Evolutionary conservation across 2,113 vertebrate species (phyloP).

Genomic region (Gymnobelideus leadbeateri): DNA sequence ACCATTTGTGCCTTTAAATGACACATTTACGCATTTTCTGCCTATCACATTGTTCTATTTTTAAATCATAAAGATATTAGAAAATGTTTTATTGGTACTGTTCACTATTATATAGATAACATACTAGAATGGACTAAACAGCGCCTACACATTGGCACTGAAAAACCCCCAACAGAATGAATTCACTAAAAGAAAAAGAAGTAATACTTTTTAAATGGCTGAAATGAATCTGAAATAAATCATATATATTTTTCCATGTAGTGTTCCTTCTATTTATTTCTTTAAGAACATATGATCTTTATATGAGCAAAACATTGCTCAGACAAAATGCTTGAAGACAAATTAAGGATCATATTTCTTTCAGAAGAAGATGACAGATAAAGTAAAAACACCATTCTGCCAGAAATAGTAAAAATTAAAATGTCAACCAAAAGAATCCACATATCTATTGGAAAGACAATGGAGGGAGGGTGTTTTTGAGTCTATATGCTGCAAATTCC

Average conservation of each 20-base stretch:
- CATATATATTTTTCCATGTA: too few relatives aligned
- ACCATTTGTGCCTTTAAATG: too few relatives aligned
- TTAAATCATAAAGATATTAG: background rate
- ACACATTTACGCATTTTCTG: background rate
- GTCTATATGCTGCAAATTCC: too few relatives aligned
- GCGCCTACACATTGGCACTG: conserved; percentile 23
- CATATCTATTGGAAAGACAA: background rate
- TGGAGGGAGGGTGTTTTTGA: background rate
- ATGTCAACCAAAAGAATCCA: background rate
- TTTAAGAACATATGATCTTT: too few relatives aligned
- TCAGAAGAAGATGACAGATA: too few relatives aligned
- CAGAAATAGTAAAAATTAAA: background rate
- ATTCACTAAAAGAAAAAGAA: conserved; percentile 47
- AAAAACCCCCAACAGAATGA: conserved; percentile 52
- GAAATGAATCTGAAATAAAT: too few relatives aligned
- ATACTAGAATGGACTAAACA: conserved; percentile 4
- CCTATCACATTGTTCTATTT: conserved; percentile 18
- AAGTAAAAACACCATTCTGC: too few relatives aligned
- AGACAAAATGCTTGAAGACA: too few relatives aligned
- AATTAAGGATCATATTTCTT: too few relatives aligned
- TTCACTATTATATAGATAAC: background rate
- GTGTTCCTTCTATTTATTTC: too few relatives aligned
- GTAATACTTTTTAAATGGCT: background rate
- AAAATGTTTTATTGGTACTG: background rate
- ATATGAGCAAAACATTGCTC: too few relatives aligned